Conservation (phyloP, 2,113 vertebrate species). For the Puffinus mauretanicus region DNA sequence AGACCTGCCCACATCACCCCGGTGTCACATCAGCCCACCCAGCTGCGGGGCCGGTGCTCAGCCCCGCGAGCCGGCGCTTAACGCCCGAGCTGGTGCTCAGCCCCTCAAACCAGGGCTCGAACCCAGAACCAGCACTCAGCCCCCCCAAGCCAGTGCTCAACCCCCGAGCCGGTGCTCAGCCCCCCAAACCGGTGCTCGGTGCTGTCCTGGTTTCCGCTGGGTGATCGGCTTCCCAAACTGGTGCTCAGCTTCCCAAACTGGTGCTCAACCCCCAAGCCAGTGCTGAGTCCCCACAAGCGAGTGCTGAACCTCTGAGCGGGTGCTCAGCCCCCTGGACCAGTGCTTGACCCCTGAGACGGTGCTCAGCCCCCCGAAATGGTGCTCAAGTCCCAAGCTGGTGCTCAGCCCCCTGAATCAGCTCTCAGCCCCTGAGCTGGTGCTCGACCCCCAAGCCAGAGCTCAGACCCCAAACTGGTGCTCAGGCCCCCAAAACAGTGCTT, state of each 20-base stretch:
- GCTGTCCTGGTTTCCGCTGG: too few relatives aligned
- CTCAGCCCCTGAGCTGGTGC: neutral
- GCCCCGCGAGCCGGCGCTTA: accelerated
- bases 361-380: too few relatives aligned
- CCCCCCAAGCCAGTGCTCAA: neutral
- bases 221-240: neutral
- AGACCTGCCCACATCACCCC: neutral
- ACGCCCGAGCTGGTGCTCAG: neutral
- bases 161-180: neutral
- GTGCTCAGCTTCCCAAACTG: neutral
- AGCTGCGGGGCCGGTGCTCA: neutral
- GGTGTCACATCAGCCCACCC: neutral
- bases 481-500: neutral
- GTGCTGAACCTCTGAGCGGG: neutral
- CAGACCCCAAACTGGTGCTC: neutral
- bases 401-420: neutral
- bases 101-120: neutral
- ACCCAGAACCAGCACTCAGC: accelerated
- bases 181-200: neutral
- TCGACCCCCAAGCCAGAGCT: neutral
- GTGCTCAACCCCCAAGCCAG: neutral
- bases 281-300: neutral
- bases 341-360: neutral
- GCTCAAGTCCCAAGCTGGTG: neutral
- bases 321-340: neutral